Evolutionary conservation across 2,797 vertebrate species (phyloP), one percentile per base, ranked within the genome.

Genomic region (Ptychobarbus kaznakovi): DNA sequence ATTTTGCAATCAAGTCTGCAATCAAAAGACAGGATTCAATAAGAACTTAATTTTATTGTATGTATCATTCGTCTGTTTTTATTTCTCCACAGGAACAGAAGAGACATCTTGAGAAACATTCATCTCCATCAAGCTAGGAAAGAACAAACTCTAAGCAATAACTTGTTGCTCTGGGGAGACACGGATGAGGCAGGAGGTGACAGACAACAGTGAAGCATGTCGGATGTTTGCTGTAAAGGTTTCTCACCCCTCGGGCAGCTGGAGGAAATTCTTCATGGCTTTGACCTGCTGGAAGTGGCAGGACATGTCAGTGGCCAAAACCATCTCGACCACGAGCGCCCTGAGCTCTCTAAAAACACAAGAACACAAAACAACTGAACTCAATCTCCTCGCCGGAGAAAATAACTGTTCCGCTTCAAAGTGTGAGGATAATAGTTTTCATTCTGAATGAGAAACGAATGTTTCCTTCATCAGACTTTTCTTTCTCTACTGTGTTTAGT

Each of bases 211-310:
- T 68, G 63, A 13, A 32, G 22, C 46, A 53, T 15, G 49, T 84
- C 13, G 1, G 32, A 25, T 69, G 49, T 69, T n/a, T 46, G 53
- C 16, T 51, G 28, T 58, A 22, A 32, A 70, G 49, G 63, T n/a
- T 86, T 42, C 97, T 97, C 90, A 99, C 98, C 97, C 97, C 93
- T 99, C 98, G 15, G 98, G 98, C 89, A 97, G 98, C 90, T 97
- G 98, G 49, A 99, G 92, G 89, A 96, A 97, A 83, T 97, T 99
- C 94, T 98, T 99, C 98, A 99, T 99, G 84, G 97, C 94, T 94
- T 99, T 99, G 91, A 99, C 97, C 92, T 99, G 98, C 91, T 99
- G 98, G 93, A 99, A 99, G 92, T 99, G 98, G 93, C 98, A 99
- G 89, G 98, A 99, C 98, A 99, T 99, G 89, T 99, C 98, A 0